Evolutionary conservation across 2,888 invertebrate genomes (phyloP).

Genomic region (Argyresthia albistria): DNA sequence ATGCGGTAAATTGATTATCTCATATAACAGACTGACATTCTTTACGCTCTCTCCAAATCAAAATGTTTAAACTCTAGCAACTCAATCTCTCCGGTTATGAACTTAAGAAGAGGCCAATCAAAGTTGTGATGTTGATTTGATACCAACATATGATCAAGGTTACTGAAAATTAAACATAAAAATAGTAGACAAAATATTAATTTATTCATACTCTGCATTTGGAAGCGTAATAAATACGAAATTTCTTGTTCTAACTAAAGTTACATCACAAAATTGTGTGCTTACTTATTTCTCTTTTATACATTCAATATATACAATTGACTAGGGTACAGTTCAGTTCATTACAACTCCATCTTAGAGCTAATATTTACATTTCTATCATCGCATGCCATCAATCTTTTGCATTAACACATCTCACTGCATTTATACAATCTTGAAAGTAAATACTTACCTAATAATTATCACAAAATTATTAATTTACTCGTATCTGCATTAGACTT

Average conservation of each 20-base stretch:
- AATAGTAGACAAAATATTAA: slow-evolving; percentile 63
- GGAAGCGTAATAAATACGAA: slow-evolving; percentile 73
- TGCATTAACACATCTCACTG: slow-evolving; percentile 24
- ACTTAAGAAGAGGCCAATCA: no score
- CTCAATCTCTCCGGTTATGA: no score
- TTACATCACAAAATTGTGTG: slow-evolving; percentile 68
- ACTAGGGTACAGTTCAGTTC: slow-evolving; percentile 72
- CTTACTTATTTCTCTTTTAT: slow-evolving; percentile 31
- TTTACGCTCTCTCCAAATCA: slow-evolving; percentile 45
- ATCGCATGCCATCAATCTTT: not conserved
- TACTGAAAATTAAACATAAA: slow-evolving; percentile 33
- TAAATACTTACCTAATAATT: slow-evolving; percentile 55
- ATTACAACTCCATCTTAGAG: slow-evolving; percentile 36
- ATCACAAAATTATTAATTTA: slow-evolving; percentile 50
- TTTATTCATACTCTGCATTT: slow-evolving; percentile 68
- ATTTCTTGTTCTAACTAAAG: slow-evolving; percentile 61
- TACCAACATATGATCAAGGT: no score
- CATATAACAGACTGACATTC: slow-evolving; percentile 32
- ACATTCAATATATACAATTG: slow-evolving; percentile 71
- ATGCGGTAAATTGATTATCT: slow-evolving; percentile 66
- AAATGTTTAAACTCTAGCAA: slow-evolving; percentile 7
- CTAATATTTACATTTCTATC: not conserved
- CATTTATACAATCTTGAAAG: slow-evolving; percentile 21
- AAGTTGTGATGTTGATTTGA: no score
- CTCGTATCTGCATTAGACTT: not conserved